Evolutionary conservation across 2,797 vertebrate species (phyloP), one percentile per base, ranked within the genome.

Genomic region (Tragopan temminckii): DNA sequence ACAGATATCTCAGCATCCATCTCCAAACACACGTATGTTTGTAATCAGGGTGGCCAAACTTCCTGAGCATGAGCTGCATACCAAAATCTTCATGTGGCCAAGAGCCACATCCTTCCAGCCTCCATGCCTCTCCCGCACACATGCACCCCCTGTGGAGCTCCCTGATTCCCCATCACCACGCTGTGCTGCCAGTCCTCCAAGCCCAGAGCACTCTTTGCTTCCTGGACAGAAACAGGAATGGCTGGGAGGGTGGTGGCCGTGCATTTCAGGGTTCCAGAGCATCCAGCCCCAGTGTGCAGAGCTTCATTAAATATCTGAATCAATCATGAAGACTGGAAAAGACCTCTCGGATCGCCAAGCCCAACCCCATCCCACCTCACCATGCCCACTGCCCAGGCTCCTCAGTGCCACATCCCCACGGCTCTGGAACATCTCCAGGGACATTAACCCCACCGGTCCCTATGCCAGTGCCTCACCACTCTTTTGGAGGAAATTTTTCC

Each of bases 31-130:
- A 83, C 2, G 87, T 66, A 82, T 94, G 94, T 85, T 95, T 88
- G 85, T 62, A 93, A 94, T 93, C 92, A 94, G 94, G 72, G 58
- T 78, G 82, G 69, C 87, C 89, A 66, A 94, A 83, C 94, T 95
- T 96, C 95, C 95, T 80, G 89, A 80, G 19, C 11, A 29, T 0
- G 9, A 90, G 71, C 86, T 83, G 76, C 85, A n/a, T n/a, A 83
- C 72, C 94, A 75, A 66, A 75, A 69, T 21, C 91, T 83, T 79
- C 66, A 25, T 3, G 82, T 43, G 85, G 85, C 72, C 11, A 2
- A 45, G 66, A 83, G 85, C 94, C 89, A 94, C 91, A 88, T 95
- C 94, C 93, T 95, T 89, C 72, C 86, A 88, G 35, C 20, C 58
- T 85, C 77, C 5, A 31, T 13, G 45, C 63, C 0, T 1, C 38